A percentile compares a stretch with the other conserved stretches of the same genome.
phyloP scores from a whole-genome alignment of 1,140 invertebrate genomes.

The Drosophila subpulchrella region DNA sequence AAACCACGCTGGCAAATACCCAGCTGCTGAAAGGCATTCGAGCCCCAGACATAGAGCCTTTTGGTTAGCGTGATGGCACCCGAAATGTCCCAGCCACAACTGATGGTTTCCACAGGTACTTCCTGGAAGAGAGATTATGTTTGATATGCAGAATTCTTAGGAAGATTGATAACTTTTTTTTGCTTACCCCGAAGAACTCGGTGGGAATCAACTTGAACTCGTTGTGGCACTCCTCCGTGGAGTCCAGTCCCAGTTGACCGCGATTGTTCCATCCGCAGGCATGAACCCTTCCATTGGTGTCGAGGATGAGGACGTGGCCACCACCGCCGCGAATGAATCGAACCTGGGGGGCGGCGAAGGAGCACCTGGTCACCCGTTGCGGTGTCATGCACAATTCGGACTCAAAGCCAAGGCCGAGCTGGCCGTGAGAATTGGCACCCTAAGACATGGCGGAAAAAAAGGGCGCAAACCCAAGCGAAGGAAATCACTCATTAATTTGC shows the following conservation, averaged over 20 bases:
- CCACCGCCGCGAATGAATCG: conserved; percentile 90
- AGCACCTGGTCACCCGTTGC: conserved; percentile 85
- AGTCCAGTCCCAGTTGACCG: conserved; percentile 89
- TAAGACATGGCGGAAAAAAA: conserved; percentile 73
- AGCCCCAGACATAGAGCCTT: conserved; percentile 90
- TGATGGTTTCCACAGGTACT: conserved; percentile 86
- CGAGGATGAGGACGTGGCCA: conserved; percentile 90
- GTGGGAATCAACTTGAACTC: conserved; percentile 70
- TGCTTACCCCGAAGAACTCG: conserved; percentile 65
- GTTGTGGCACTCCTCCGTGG: conserved; percentile 62
- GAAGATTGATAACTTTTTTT: not conserved
- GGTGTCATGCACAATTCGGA: conserved; percentile 89
- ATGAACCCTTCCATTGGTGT: conserved; percentile 89
- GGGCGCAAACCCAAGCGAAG: conserved; percentile 33
- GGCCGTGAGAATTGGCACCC: conserved; percentile 95
- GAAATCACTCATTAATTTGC: conserved; percentile 80
- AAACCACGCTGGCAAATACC: conserved; percentile 87
- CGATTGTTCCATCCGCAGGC: conserved; percentile 95
- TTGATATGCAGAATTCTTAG: not conserved
- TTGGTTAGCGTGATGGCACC: conserved; percentile 88
- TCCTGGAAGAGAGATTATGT: conserved; percentile 62
- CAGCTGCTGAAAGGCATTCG: conserved; percentile 90
- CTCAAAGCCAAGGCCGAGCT: conserved; percentile 89
- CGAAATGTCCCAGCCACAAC: conserved; percentile 90
- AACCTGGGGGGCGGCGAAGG: conserved; percentile 85